Base-by-base conservation (phyloP, 2,113 vertebrate genomes). In the Callospermophilus lateralis region DNA sequence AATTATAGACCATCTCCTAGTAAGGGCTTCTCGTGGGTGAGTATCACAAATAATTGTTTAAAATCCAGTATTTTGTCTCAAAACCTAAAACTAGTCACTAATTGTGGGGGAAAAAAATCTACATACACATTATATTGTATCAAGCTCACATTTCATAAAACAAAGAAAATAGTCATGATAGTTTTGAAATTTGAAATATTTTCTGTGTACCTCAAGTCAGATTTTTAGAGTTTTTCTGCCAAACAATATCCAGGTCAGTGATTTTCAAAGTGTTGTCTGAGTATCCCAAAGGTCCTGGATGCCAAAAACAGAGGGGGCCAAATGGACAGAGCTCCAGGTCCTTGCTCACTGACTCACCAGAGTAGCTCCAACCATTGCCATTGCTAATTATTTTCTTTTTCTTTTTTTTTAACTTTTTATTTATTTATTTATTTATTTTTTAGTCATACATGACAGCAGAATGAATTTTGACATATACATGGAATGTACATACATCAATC, bases 151-250 rank as follows among this genome's bases (percentile, higher is more conserved):
- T 77, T 84, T n/a, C 65, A 65, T 73, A 81, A 90, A 95, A 92
- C 68, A 68, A 86, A 91, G 63, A 76, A 86, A 20, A 63, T 73
- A 89, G 39, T 55, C n/a, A 80, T 1, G 1, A 55, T 15, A 37
- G 26, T 63, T 95, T 94, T 53, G 67, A 61, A 86, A 89, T 85
- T 86, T 94, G n/a, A 85, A 87, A 85, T 92, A 0, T 68, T 92
- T 89, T 70, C 45, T 67, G 2, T 92, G 55, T 85, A 13, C 22
- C 37, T 90, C 63, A 34, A 19, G 39, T 89, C 86, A 94, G 55
- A 92, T 39, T 39, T 83, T 90, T 74, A 90, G 74, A 87, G 34
- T 9, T 65, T 73, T 72, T 51, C 48, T 93, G 74, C n/a, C 78
- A 79, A 39, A 39, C 28, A 55, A 73, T 39, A 48, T 73, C 34